Evolutionary conservation across 2,797 vertebrate genomes (phyloP), one percentile per base, ranked within the genome.

Genomic region (Aeoliscus strigatus): DNA sequence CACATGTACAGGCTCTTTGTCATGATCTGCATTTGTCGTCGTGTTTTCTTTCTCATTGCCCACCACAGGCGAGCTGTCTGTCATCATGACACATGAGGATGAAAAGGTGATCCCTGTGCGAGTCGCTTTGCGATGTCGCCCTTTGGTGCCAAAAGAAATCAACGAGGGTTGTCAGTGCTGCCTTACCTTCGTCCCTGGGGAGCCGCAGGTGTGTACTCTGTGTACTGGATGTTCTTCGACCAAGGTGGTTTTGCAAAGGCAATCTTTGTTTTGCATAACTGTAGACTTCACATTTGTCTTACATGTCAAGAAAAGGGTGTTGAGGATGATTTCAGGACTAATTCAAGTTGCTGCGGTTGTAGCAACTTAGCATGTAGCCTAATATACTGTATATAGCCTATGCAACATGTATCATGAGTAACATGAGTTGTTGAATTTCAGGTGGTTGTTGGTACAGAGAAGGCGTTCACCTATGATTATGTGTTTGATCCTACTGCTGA

Each of bases 401-500:
- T n/a, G n/a, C n/a, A n/a, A n/a, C 18, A 6, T 21, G 6, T 6
- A 3, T 3, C 6, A 21, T 6, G 18, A 21, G 18, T 21, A 21
- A 21, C 14, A 24, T 53, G 9, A 10, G n/a, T 18, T 45, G 17
- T 23, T 37, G 21, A 17, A 27, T 60, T 49, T 14, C 52, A 98
- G 96, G 90, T 98, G 21, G 83, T 97, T 15, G 90, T 98, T 14
- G 93, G 93, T 1, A 89, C 75, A 2, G 91, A 98, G 24, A 98
- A 98, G 43, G 82, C 90, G 0, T 98, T 98, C 78, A 97, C 94
- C 0, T 98, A 94, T 1, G 96, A 98, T 52, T 96, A 90, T 39
- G 92, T 97, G 9, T 98, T 96, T 40, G 94, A 98, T 62, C 91
- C 92, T 0, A 82, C 86, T 8, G 77, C 87, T 0, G 95, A 98